Evolutionary conservation across 1,140 invertebrate species (phyloP).

Genomic region (Diorhabda elongata): DNA sequence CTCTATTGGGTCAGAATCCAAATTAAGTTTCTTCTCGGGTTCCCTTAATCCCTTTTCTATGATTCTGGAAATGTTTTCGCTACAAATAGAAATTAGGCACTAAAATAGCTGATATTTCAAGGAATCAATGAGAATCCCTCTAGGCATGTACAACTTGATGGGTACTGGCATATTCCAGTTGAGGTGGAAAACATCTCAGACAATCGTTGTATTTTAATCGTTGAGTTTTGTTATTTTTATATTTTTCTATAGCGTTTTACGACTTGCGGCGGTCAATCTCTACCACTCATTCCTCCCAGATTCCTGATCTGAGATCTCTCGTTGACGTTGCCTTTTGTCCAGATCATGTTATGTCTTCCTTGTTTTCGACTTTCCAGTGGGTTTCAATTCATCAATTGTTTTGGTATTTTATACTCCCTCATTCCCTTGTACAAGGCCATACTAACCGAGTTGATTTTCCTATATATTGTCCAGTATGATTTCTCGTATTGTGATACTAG

Average conservation of each 20-base stretch:
- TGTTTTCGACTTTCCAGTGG: background rate
- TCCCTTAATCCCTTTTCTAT: too few species aligned
- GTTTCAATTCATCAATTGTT: background rate
- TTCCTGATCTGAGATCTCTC: background rate
- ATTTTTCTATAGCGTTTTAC: background rate
- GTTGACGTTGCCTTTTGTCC: background rate
- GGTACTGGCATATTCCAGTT: too few species aligned
- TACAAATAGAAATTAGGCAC: too few species aligned
- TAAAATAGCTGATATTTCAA: too few species aligned
- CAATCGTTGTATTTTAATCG: too few species aligned
- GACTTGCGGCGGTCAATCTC: background rate
- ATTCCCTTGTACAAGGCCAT: background rate
- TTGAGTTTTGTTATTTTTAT: too few species aligned
- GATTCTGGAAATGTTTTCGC: too few species aligned
- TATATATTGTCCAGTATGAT: background rate
- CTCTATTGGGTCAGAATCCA: too few species aligned
- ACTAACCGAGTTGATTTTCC: background rate
- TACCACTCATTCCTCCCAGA: background rate
- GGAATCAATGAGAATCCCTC: too few species aligned
- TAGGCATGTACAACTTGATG: too few species aligned
- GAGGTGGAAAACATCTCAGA: too few species aligned
- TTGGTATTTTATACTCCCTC: background rate
- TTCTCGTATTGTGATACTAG: background rate
- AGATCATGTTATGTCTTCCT: background rate
- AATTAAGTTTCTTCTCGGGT: too few species aligned